phyloP scores from a whole-genome alignment of 2,888 invertebrate genomes.

The Neocrepidodera transversa region DNA sequence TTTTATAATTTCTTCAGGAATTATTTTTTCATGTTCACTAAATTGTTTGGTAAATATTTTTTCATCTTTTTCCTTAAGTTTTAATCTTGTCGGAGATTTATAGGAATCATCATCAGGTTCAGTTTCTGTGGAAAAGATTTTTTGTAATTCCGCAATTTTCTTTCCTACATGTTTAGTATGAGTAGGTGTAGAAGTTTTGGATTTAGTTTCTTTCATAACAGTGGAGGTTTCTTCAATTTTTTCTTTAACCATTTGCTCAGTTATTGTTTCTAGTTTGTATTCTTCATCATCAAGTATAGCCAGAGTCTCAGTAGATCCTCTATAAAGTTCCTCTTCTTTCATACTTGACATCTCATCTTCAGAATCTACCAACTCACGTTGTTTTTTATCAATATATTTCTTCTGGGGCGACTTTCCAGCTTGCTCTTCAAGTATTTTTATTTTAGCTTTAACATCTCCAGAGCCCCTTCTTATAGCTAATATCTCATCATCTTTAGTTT shows the following conservation, averaged over 20 bases:
- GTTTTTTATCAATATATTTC: conserved; percentile 50
- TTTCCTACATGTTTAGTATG: conserved; percentile 58
- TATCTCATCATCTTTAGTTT: conserved; percentile 56
- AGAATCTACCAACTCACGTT: conserved; percentile 55
- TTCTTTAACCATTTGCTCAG: conserved; percentile 40
- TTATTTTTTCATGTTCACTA: neutral
- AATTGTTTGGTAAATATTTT: neutral
- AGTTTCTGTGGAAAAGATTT: conserved; percentile 57
- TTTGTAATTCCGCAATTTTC: conserved; percentile 62
- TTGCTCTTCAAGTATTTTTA: conserved; percentile 65
- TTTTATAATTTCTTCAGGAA: neutral
- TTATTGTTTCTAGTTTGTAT: conserved; percentile 47
- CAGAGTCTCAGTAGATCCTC: conserved; percentile 58
- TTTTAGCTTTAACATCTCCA: conserved; percentile 66
- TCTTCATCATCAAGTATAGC: conserved; percentile 58
- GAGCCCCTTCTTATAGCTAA: conserved; percentile 57
- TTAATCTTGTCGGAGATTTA: conserved; percentile 35
- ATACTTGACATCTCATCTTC: conserved; percentile 60
- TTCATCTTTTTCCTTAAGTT: conserved; percentile 39
- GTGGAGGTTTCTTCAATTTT: conserved; percentile 36
- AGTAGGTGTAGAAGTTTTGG: conserved; percentile 45
- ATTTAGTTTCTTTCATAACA: conserved; percentile 37
- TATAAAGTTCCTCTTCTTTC: conserved; percentile 57
- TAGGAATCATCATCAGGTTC: conserved; percentile 40
- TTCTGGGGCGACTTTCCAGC: conserved; percentile 55